Percentiles rank a stretch among this genome's conserved stretches.
These are phyloP conservation scores for Apodemia mormo DNA, from an alignment of 2,888 invertebrate genomes.

Conservation along the genomic window DNA sequence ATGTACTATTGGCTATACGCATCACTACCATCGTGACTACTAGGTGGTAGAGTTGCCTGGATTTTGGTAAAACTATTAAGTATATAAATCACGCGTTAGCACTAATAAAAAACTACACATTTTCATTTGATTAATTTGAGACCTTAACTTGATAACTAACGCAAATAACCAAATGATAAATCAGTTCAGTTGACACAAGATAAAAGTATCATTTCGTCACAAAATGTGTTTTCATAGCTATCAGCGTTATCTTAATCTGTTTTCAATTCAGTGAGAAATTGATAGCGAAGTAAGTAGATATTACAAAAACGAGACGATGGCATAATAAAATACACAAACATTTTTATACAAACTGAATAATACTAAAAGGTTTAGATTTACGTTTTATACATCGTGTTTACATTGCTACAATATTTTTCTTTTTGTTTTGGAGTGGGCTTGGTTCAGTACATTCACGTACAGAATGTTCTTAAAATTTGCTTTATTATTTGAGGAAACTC, in stretches of 20 bases:
- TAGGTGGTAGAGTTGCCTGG: no score
- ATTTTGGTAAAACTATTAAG: no score
- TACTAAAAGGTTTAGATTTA: background rate
- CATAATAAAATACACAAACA: slow-evolving; percentile 3
- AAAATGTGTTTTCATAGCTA: slow-evolving; percentile 2
- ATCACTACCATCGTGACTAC: no score
- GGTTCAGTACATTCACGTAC: background rate
- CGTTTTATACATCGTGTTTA: background rate
- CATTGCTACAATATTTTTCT: background rate
- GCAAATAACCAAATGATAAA: slow-evolving; percentile 7
- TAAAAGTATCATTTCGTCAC: background rate
- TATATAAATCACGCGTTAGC: no score
- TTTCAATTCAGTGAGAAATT: slow-evolving; percentile 7
- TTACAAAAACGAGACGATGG: slow-evolving; percentile 1
- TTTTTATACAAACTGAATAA: slow-evolving; percentile 1
- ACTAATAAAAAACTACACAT: no score
- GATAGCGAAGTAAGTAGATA: slow-evolving; percentile 2
- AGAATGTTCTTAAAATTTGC: background rate
- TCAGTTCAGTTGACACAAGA: background rate
- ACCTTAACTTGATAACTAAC: background rate
- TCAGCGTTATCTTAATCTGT: background rate
- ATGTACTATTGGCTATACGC: no score
- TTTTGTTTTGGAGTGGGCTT: background rate
- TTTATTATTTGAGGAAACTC: no score
- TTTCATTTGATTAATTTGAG: background rate